Evolutionary conservation across 1,140 invertebrate genomes (phyloP).

Genomic region (Stegodyphus dumicola): DNA sequence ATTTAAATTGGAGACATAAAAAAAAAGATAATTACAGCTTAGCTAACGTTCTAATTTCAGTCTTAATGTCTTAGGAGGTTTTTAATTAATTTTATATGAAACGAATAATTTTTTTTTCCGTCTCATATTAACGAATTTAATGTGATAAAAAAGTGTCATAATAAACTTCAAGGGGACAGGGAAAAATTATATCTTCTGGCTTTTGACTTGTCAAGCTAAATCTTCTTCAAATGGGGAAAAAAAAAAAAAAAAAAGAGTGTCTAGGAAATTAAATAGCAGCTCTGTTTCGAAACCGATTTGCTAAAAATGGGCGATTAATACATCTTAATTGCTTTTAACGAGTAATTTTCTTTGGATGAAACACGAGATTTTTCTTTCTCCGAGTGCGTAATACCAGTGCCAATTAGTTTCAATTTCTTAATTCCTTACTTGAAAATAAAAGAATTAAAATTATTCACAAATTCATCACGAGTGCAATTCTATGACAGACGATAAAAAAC

Average conservation of each 20-base stretch:
- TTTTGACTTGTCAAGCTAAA: no score
- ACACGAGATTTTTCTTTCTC: slow-evolving; percentile 26
- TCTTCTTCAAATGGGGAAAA: no score
- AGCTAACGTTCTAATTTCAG: slow-evolving; percentile 7
- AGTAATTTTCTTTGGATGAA: slow-evolving; percentile 2
- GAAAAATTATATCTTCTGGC: no score
- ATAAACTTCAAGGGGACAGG: no score
- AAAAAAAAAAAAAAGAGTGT: no score
- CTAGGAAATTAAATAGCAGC: no score
- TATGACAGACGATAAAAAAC: no score
- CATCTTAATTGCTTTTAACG: slow-evolving; percentile 18
- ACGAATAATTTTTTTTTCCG: not conserved
- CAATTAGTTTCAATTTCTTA: slow-evolving; percentile 47
- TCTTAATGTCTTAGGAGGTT: slow-evolving; percentile 23
- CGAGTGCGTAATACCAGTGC: slow-evolving; percentile 13
- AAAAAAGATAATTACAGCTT: not conserved
- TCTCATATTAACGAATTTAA: no score
- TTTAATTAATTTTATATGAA: slow-evolving; percentile 41
- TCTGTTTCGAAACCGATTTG: no score
- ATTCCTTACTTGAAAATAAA: slow-evolving; percentile 6
- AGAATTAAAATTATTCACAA: slow-evolving; percentile 27
- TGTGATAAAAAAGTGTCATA: no score
- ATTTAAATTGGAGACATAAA: not conserved
- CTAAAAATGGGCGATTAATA: slow-evolving; percentile 23
- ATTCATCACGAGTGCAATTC: not conserved